Percentiles rank a stretch among this genome's conserved stretches.
Evolutionary conservation across 2,113 vertebrate genomes (phyloP).

Genomic region (Sylvicapra grimmia): DNA sequence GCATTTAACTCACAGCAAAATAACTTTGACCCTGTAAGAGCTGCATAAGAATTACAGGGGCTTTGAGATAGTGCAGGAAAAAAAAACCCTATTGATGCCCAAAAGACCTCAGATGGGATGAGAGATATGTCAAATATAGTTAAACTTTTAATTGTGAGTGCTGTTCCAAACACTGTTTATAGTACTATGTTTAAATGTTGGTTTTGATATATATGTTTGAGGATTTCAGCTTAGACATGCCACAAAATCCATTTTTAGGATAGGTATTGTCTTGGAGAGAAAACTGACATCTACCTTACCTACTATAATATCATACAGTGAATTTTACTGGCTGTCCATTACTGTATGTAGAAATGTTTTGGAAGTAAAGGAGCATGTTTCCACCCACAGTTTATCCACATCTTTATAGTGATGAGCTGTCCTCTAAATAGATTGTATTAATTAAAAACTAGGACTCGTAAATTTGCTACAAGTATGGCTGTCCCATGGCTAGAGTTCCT

Average conservation of each 20-base stretch:
- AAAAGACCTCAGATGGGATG: not conserved
- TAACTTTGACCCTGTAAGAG: not conserved
- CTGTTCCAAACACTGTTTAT: not conserved
- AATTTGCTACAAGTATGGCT: not conserved
- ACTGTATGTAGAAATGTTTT: not conserved
- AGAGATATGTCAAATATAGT: not conserved
- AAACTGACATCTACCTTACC: not conserved
- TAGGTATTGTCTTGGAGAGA: not conserved
- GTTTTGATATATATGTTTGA: not conserved
- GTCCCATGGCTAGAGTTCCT: not conserved
- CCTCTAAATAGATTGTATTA: not conserved
- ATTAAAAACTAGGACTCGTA: not conserved
- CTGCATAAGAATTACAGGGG: not conserved
- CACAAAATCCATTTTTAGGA: not conserved
- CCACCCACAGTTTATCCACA: not conserved
- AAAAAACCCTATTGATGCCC: not conserved
- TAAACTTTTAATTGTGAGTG: not conserved
- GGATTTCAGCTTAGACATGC: not conserved
- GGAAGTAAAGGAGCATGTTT: not conserved
- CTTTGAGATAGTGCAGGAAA: not conserved
- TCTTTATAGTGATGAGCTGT: not conserved
- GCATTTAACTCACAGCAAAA: not conserved
- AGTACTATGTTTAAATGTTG: not conserved
- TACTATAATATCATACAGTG: not conserved
- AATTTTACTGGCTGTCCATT: not conserved